A percentile compares a stretch with the other conserved stretches of the same genome.
Conservation (phyloP, 2,113 vertebrate species). For the Abramis brama region DNA sequence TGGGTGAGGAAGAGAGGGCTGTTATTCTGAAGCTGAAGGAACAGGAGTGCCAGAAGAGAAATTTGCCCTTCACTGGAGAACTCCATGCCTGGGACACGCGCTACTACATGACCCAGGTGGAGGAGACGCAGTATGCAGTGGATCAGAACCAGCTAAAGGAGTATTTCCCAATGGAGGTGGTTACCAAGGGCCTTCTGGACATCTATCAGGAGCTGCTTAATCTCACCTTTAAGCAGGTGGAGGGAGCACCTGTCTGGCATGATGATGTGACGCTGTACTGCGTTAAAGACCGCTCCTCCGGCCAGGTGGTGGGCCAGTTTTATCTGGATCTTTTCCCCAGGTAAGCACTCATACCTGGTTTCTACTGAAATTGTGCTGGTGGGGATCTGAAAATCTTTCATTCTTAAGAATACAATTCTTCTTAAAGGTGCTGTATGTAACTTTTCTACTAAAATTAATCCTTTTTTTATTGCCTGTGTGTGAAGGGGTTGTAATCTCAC, state of each 20-base stretch:
- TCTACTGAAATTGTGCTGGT: background rate
- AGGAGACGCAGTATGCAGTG: constrained; percentile 91
- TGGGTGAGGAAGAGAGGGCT: constrained; percentile 86
- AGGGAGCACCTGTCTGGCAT: constrained; percentile 84
- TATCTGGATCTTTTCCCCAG: constrained; percentile 95
- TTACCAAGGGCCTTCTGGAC: constrained; percentile 88
- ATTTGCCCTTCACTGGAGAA: constrained; percentile 76
- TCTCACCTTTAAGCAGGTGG: constrained; percentile 84
- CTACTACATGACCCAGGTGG: constrained; percentile 98
- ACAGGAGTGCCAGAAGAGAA: constrained; percentile 84
- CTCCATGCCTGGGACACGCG: constrained; percentile 95
- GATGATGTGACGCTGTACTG: constrained; percentile 89
- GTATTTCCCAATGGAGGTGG: constrained; percentile 96
- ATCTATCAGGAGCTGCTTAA: constrained; percentile 97
- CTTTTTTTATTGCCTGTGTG: no score
- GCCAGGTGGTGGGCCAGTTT: constrained; percentile 86
- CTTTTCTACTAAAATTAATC: no score
- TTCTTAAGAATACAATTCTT: no score
- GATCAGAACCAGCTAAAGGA: constrained; percentile 97
- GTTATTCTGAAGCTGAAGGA: constrained; percentile 88
- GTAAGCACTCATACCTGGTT: constrained; percentile 66
- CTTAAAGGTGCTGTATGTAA: no score
- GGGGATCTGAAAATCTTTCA: background rate
- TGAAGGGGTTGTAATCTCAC: no score
- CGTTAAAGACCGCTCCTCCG: constrained; percentile 78